Evolutionary conservation across 2,113 vertebrate genomes (phyloP), one percentile per base, ranked within the genome.

Genomic region (Rhynchomys soricoides): DNA sequence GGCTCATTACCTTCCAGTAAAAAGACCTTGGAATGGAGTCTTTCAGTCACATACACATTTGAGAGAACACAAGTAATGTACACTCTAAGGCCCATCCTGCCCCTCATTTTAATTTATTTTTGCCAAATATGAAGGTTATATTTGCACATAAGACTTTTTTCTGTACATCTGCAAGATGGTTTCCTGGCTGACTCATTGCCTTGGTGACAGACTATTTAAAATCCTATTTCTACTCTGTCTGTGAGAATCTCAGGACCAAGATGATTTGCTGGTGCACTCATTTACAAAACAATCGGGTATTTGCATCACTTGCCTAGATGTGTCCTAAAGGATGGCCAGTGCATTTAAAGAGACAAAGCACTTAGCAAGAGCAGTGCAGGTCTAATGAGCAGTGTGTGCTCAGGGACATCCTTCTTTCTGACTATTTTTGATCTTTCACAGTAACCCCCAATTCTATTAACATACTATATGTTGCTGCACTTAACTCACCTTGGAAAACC

Each of bases 401-500:
- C 93, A 86, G 22, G 21, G 34, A 95, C 62, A 29, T 8, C 37
- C 50, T 91, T 96, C 57, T 86, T 37, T 73, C 40, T 91, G 71
- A 97, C 87, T 93, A 95, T 59, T 86, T 94, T 52, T 64, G 79
- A 89, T 48, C 45, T 97, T 96, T 93, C 64, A 71, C 48, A 97
- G 88, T 94, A 93, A 79, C 62, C 26, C 12, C 87, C n/a, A 82
- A 22, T 86, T 52, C 40, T 89, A 89, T 95, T 86, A 95, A 92
- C 19, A 77, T 90, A 87, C 31, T 37, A 43, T 85, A 83, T 34
- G 40, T 75, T n/a, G 91, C 90, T 70, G 17, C 19, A 86, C 37
- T 92, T 95, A 95, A 52, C 5, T 26, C 24, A 85, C n/a, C 40
- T 59, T 93, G 75, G 90, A 55, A 89, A 97, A 89, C 31, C 57